Evolutionary conservation across 2,113 vertebrate genomes (phyloP).

Genomic region (Calypte anna): DNA sequence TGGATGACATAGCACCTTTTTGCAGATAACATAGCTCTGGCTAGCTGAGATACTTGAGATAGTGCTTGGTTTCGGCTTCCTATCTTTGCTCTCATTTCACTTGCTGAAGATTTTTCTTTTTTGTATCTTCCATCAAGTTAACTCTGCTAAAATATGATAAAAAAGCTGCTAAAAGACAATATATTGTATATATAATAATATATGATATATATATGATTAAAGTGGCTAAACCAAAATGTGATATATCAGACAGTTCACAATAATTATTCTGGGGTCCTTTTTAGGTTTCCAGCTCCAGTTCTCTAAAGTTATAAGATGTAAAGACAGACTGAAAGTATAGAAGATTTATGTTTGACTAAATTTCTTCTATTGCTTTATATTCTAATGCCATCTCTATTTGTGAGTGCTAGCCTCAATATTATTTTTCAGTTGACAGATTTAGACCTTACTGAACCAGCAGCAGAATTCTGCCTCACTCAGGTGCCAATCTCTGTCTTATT

Average conservation of each 20-base stretch:
- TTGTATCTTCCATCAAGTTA: background rate
- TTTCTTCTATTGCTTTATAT: background rate
- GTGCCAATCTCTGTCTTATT: background rate
- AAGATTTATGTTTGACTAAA: background rate
- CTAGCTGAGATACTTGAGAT: background rate
- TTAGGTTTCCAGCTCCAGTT: background rate
- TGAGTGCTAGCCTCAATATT: background rate
- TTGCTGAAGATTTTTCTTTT: background rate
- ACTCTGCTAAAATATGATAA: background rate
- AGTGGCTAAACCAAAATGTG: background rate
- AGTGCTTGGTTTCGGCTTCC: background rate
- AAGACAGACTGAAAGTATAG: background rate
- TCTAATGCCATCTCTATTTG: background rate
- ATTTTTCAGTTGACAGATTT: conserved; percentile 37
- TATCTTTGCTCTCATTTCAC: background rate
- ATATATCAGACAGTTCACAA: background rate
- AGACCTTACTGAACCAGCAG: background rate
- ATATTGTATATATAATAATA: too few species aligned
- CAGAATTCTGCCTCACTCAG: background rate
- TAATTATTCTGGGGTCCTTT: background rate
- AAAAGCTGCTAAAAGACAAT: too few species aligned
- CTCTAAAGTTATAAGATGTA: background rate
- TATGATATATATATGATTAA: background rate
- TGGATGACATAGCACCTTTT: background rate
- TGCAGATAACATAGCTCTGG: background rate